These are phyloP conservation scores for Agrotis exclamationis DNA, from an alignment of 2,888 invertebrate genomes.

Conservation along the genomic window DNA sequence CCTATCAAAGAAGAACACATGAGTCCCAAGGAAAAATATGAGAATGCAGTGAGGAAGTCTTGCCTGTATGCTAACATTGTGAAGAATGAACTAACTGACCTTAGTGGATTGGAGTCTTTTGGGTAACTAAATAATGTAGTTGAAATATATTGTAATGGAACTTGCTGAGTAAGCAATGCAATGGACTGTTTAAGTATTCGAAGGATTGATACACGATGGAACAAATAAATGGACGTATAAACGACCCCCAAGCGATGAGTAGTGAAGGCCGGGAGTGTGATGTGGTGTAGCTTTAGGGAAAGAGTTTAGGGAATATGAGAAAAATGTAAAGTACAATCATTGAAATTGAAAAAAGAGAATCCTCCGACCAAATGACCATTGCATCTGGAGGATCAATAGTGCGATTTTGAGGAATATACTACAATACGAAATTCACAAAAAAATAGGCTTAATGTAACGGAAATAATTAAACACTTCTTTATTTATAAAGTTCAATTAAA, in stretches of 20 bases:
- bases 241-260: not conserved
- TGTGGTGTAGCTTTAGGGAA: not conserved
- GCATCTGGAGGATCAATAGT: too few relatives aligned
- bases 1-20: slow-evolving; percentile 93
- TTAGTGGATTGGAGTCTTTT: slow-evolving; percentile 93
- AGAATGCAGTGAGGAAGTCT: slow-evolving; percentile 94
- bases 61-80: slow-evolving; percentile 93
- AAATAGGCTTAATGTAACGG: not conserved
- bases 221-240: not conserved
- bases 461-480: not conserved
- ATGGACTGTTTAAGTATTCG: not conserved
- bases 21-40: slow-evolving; percentile 95
- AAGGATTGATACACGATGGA: not conserved
- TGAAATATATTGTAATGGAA: not conserved
- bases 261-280: not conserved
- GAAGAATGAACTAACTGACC: slow-evolving; percentile 92
- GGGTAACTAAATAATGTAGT: slow-evolving; percentile 88
- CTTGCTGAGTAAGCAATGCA: not conserved
- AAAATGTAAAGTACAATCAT: too few relatives aligned
- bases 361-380: too few relatives aligned
- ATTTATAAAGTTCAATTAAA: not conserved
- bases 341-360: too few relatives aligned
- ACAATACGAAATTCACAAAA: not conserved
- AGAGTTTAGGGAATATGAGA: too few relatives aligned
- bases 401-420: not conserved